Base-by-base conservation (phyloP, 2,797 vertebrate species). In the Halcyon smyrnensis region DNA sequence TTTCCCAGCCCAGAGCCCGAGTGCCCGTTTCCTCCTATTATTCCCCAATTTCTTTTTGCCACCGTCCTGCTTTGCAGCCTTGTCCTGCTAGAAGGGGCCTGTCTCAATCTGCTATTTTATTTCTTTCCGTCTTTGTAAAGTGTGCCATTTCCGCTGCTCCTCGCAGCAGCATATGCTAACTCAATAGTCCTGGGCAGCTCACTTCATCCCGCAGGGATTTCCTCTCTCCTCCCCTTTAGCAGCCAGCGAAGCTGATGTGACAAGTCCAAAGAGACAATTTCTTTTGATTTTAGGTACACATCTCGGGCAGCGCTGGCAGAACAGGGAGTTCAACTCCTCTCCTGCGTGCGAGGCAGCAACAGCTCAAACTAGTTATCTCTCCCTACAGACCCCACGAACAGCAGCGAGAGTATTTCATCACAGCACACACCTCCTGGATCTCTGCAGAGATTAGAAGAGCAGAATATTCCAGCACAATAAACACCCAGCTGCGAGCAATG, bases 401-500 rank as follows among this genome's bases (percentile, higher is more conserved):
- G 48, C 48, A 11, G 76, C 84, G 57, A 56, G 57, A 57, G 79
- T 28, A 17, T 36, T 89, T 81, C 18, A 59, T 11, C 82, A 32
- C 84, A 39, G 81, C 3, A 4, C 6, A 25, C 9, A 48, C 81
- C 76, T 46, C 53, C 36, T 5, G 16, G 19, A 3, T 60, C 46
- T 27, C 94, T 16, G 67, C 74, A 54, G 85, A 37, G 67, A 82
- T 53, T 21, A 11, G 37, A 60, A 57, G 9, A 84, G 79, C 45
- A 30, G 87, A 91, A 89, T 69, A 88, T 93, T 95, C 95, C 95
- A 95, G 88, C 87, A 67, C 27, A 84, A 59, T 6, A 81, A 84
- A 28, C 74, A 83, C 6, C 60, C 78, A 36, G 24, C 83, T 48
- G 87, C 81, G 36, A 21, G 1, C 85, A 15, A 18, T 2, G 18